Evolutionary conservation across 1,140 invertebrate genomes (phyloP), one percentile per base, ranked within the genome.

Genomic region (Drosophila equinoxialis): DNA sequence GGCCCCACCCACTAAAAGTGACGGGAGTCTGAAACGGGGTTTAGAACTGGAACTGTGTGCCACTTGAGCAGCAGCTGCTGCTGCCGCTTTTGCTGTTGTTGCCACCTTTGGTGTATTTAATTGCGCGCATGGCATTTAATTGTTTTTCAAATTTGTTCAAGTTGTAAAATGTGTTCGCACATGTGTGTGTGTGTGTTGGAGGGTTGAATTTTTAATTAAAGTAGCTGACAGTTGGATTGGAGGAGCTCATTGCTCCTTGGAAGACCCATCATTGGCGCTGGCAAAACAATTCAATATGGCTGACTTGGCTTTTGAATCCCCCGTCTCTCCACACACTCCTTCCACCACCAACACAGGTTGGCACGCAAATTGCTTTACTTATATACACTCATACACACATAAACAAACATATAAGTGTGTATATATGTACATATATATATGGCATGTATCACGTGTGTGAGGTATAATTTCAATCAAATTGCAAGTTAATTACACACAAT

Each of bases 41-140:
- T 30, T 30, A 30, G 42, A 45, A 23, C 17, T 51, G n/a, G 45
- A 51, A 23, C 17, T 61, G 58, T 62, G 65, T 71, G 79, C 76
- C 83, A 87, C 84, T 89, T 87, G 76, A 89, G 79, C 79, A 77
- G 72, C 65, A 68, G 68, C 48, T 66, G 74, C 68, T 17, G 69
- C 14, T 42, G 37, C 14, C 51, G 59, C 13, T 81, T 30, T 13
- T 39, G 37, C 37, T 39, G 37, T 39, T 83, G 83, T 83, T 85
- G 85, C 81, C 85, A 90, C 85, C 85, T 90, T 87, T 89, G 80
- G 85, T 90, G 85, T 77, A 90, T 82, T 90, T 90, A 90, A 90
- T 90, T 90, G 81, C 85, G 85, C 85, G 81, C 85, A 90, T 90
- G 85, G 85, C 81, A 90, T 90, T 90, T 90, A 90, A 90, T 90